Evolutionary conservation across 37 sponge, comb jelly and placozoan species (phyloP).

Genomic region (Oscarella lobularis): DNA sequence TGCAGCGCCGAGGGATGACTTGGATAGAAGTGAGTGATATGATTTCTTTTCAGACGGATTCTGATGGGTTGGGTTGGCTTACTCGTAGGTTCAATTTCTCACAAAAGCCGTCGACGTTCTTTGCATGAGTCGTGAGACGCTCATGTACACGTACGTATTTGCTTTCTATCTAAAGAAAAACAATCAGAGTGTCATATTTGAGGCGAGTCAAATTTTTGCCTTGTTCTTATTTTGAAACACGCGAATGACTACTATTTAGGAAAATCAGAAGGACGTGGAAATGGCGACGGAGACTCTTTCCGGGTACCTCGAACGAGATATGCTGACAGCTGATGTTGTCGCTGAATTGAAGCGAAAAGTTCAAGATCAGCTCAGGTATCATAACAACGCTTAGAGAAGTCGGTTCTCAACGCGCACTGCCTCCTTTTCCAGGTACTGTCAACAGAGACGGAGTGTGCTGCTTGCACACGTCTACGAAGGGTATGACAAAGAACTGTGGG

Average conservation of each 20-base stretch:
- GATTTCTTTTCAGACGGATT: background rate
- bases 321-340: conserved; percentile 24
- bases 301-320: conserved; percentile 75
- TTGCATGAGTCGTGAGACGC: conserved; percentile 63
- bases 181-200: conserved; percentile 82
- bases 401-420: background rate
- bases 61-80: background rate
- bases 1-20: conserved; percentile 59
- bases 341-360: conserved; percentile 46
- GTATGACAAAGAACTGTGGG: conserved; percentile 85
- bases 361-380: conserved; percentile 69
- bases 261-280: conserved; percentile 82
- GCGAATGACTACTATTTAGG: too few relatives aligned
- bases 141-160: conserved; percentile 85
- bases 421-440: conserved; percentile 53
- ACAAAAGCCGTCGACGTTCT: conserved; percentile 77
- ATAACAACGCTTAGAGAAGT: background rate
- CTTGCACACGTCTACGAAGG: conserved; percentile 84
- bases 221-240: background rate
- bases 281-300: conserved; percentile 83
- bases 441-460: conserved; percentile 40
- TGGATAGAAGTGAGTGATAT: conserved; percentile 57
- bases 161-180: conserved; percentile 79
- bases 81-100: conserved; percentile 60
- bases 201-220: conserved; percentile 14